Evolutionary conservation across 2,888 invertebrate species (phyloP).

Genomic region (Acrobeloides nanus): DNA sequence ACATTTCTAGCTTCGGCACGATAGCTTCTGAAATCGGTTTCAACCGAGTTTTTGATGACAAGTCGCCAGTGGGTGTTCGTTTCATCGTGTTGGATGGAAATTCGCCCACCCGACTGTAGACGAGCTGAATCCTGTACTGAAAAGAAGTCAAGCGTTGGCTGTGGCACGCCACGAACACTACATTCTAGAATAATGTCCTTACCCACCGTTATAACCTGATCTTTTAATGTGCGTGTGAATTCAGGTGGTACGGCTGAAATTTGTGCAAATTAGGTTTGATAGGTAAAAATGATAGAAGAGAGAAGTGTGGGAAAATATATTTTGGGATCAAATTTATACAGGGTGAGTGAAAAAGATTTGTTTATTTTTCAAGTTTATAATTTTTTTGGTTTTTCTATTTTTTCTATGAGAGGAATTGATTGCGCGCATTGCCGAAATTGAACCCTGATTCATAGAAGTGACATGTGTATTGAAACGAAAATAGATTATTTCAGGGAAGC

Average conservation of each 20-base stretch:
- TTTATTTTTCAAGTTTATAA: background rate
- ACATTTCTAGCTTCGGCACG: conserved; percentile 62
- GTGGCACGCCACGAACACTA: conserved; percentile 46
- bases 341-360: conserved; percentile 4
- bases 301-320: conserved; percentile 8
- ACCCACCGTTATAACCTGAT: conserved; percentile 36
- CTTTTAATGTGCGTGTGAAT: conserved; percentile 47
- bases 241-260: conserved; percentile 44
- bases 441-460: no score
- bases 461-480: no score
- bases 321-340: conserved; percentile 4
- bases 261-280: conserved; percentile 11
- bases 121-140: conserved; percentile 23
- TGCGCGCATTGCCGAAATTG: no score
- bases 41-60: conserved; percentile 57
- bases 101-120: conserved; percentile 29
- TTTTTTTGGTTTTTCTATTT: no score
- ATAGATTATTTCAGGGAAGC: no score
- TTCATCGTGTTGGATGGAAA: conserved; percentile 45
- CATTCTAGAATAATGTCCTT: conserved; percentile 50
- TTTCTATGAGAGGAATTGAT: no score
- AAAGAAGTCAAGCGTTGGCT: conserved; percentile 50
- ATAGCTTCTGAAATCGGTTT: conserved; percentile 61
- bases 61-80: conserved; percentile 49
- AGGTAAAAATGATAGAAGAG: conserved; percentile 3